Conservation (phyloP, 2,797 vertebrate species). For the Cheirogaleus major region DNA sequence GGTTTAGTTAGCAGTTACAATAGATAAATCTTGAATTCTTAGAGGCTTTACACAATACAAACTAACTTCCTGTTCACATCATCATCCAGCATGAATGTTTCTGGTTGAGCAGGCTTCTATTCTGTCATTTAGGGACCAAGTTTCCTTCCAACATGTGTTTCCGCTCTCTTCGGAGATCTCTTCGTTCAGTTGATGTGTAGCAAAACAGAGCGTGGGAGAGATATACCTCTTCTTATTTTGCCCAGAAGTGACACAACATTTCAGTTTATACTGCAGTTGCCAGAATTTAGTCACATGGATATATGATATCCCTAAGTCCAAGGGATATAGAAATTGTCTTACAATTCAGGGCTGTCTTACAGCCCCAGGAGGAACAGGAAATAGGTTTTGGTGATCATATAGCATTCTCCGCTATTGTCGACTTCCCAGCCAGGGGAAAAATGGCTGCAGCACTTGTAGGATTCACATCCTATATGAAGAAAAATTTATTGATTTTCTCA, state of each 20-base stretch:
- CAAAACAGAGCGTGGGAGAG: rapidly evolving
- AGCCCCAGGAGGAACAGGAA: background rate
- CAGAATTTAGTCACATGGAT: background rate
- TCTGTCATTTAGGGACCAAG: background rate
- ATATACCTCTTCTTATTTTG: background rate
- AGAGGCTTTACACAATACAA: background rate
- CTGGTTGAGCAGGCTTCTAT: background rate
- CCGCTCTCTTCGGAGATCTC: background rate
- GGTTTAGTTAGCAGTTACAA: background rate
- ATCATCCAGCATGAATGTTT: background rate
- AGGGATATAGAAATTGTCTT: background rate
- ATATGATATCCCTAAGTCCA: background rate
- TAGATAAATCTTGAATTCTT: background rate
- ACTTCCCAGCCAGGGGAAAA: background rate
- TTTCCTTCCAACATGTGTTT: background rate
- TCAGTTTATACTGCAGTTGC: background rate
- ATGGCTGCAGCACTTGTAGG: no score
- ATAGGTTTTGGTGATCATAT: background rate
- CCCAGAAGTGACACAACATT: background rate
- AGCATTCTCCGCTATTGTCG: background rate
- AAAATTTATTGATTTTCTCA: background rate
- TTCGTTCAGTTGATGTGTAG: background rate
- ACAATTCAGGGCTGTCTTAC: no score
- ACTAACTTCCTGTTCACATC: background rate
- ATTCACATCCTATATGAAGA: background rate